Conservation (phyloP, 2,888 invertebrate genomes). For the Athalia circularis region DNA sequence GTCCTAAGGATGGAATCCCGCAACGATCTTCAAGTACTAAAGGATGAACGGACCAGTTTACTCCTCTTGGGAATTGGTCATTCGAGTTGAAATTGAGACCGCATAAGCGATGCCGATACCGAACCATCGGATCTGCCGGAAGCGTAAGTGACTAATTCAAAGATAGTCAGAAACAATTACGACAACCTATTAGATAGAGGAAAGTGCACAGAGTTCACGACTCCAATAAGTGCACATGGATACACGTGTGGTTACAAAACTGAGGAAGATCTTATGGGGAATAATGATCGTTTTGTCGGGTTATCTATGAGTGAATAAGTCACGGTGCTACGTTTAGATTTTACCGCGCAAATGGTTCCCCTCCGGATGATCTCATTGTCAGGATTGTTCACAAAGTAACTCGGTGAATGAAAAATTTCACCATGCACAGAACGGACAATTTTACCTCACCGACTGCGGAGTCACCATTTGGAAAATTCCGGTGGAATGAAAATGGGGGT, state of each 20-base stretch:
- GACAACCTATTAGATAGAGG: constrained; percentile 31
- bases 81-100: background rate
- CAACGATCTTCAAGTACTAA: background rate
- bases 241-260: background rate
- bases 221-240: background rate
- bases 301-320: no score
- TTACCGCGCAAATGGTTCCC: no score
- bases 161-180: constrained; percentile 18
- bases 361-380: no score
- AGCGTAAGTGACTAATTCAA: constrained; percentile 10
- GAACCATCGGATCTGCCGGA: constrained; percentile 4
- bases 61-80: background rate
- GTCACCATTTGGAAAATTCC: no score
- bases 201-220: constrained; percentile 7
- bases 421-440: no score
- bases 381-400: no score
- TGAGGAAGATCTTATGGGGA: no score
- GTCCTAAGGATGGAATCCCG: constrained; percentile 8
- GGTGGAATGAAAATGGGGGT: no score
- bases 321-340: no score
- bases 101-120: background rate
- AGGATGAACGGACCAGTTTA: background rate
- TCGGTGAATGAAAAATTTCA: no score
- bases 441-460: no score
- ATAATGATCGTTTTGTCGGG: no score